Base-by-base conservation (phyloP, 2,113 vertebrate species). In the Cairina moschata region DNA sequence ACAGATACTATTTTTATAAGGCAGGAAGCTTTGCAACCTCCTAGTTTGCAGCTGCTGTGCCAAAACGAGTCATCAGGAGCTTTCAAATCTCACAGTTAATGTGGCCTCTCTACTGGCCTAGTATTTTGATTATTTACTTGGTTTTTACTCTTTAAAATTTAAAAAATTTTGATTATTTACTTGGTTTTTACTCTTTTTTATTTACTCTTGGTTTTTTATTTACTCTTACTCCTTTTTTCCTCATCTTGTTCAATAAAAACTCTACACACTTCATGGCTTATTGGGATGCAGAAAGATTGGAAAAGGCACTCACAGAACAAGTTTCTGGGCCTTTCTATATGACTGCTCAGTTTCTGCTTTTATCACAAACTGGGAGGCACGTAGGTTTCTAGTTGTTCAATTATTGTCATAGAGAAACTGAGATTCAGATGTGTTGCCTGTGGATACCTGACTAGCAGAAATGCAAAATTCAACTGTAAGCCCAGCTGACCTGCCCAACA, bases 401-500 rank as follows among this genome's bases (percentile, higher is more conserved):
- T 90, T 95, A 86, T 60, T 96, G 86, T 83, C 42, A 17, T 42
- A 67, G 68, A 69, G 83, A 72, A 90, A 69, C 55, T 76, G 75
- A 63, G 52, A 66, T 88, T 76, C 72, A 79, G 58, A 67, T 80
- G 80, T 55, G 88, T 91, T 69, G 10, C 56, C 80, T 46, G 59
- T 76, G 71, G 83, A 77, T 54, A 83, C n/a, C 66, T 62, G 50
- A 88, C 71, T 88, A 86, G 42, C 69, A 76, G 58, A 92, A 83
- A 76, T 5, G 9, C 52, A 55, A 86, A 72, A 90, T 79, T 71
- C 46, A 73, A 32, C 58, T 75, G n/a, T 63, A 90, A 76, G 36
- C 75, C 44, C 63, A 25, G 8, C 9, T 78, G 59, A 50, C 21
- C 11, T 50, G 48, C 48, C 48, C 48, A 50, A 13, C 48, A 50